Conservation (phyloP, 2,797 vertebrate genomes). For the Chelon auratus region DNA sequence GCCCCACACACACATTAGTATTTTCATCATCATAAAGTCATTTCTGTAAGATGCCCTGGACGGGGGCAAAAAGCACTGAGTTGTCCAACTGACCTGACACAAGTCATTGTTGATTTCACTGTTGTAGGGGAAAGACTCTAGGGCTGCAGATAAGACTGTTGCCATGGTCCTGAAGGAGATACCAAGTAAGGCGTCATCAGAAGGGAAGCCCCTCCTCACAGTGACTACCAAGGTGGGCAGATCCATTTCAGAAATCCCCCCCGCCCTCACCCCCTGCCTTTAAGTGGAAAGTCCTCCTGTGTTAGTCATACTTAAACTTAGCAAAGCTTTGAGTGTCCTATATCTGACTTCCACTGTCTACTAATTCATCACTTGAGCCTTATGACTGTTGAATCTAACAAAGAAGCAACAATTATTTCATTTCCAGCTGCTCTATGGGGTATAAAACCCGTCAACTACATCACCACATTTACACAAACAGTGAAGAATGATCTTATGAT, state of each 20-base stretch:
- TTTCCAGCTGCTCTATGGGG: slow-evolving; percentile 83
- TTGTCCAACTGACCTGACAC: slow-evolving; percentile 91
- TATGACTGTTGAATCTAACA: slow-evolving; percentile 54
- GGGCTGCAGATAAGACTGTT: slow-evolving; percentile 99
- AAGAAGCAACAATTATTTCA: slow-evolving; percentile 51
- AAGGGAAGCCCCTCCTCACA: slow-evolving; percentile 99
- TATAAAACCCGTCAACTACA: slow-evolving; percentile 64
- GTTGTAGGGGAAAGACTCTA: slow-evolving; percentile 99
- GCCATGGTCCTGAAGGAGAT: slow-evolving; percentile 99
- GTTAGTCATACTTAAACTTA: slow-evolving; percentile 69
- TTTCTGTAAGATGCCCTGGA: slow-evolving; percentile 73
- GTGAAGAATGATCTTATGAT: slow-evolving; percentile 32
- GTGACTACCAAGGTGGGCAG: slow-evolving; percentile 99
- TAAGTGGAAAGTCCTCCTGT: slow-evolving; percentile 83
- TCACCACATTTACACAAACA: slow-evolving; percentile 29
- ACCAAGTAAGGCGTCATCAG: slow-evolving; percentile 99
- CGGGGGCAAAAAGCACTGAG: slow-evolving; percentile 67
- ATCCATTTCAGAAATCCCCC: slow-evolving; percentile 82
- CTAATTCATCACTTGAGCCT: slow-evolving; percentile 63
- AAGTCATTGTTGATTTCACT: slow-evolving; percentile 99
- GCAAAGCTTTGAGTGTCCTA: slow-evolving; percentile 74
- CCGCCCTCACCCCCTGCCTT: slow-evolving; percentile 35
- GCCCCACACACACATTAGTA: slow-evolving; percentile 48
- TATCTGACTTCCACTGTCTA: slow-evolving; percentile 72
- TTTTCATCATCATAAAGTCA: slow-evolving; percentile 75